Evolutionary conservation across 2,888 invertebrate genomes (phyloP).

Genomic region (Hypomecis punctinalis): DNA sequence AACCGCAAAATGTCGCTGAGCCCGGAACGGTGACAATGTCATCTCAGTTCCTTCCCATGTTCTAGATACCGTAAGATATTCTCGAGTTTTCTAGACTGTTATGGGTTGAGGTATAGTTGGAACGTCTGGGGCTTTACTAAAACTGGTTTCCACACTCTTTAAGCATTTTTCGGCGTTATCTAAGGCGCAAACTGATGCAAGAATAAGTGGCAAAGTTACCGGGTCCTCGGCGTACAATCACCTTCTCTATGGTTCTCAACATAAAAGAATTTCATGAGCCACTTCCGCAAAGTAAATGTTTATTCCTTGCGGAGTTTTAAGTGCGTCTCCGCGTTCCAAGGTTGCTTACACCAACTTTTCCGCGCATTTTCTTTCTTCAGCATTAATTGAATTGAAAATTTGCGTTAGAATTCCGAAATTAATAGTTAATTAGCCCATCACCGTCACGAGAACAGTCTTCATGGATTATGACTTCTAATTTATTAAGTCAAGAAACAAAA

Average conservation of each 20-base stretch:
- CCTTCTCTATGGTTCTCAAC: conserved; percentile 45
- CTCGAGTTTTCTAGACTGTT: conserved; percentile 10
- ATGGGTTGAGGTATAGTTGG: conserved; percentile 1
- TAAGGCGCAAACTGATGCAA: conserved; percentile 52
- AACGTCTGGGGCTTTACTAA: conserved; percentile 17
- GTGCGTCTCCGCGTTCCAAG: conserved; percentile 37
- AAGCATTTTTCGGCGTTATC: conserved; percentile 47
- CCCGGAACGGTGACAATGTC: conserved; percentile 35
- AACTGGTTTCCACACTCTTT: conserved; percentile 38
- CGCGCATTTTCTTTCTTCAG: conserved; percentile 31
- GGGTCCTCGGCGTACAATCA: conserved; percentile 52
- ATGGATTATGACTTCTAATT: conserved; percentile 75
- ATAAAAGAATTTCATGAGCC: conserved; percentile 48
- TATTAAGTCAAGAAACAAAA: conserved; percentile 82
- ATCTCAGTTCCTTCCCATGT: conserved; percentile 24
- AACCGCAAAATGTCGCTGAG: conserved; percentile 35
- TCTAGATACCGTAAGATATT: conserved; percentile 13
- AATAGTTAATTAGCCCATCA: conserved; percentile 58
- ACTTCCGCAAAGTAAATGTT: conserved; percentile 46
- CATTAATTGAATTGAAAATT: conserved; percentile 44
- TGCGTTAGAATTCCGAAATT: conserved; percentile 44
- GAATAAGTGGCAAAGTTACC: conserved; percentile 61
- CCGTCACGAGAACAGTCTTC: conserved; percentile 64
- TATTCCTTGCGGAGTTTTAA: conserved; percentile 44
- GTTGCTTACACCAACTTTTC: conserved; percentile 30